Conservation (phyloP, 2,888 invertebrate species). For the Microctonus hyperodae region DNA sequence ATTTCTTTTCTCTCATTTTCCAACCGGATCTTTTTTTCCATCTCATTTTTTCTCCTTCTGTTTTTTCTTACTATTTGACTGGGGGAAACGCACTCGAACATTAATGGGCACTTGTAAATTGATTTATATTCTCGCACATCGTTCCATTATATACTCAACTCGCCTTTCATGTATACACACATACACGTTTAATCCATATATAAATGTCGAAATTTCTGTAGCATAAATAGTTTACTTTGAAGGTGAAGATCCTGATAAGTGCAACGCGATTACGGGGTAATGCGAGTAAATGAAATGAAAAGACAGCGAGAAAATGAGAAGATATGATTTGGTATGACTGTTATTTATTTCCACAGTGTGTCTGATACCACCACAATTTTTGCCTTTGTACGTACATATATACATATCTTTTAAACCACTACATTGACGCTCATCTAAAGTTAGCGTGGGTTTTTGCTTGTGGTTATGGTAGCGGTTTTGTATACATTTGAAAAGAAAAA, state of each 20-base stretch:
- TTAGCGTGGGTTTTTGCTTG: neutral
- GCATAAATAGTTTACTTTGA: neutral
- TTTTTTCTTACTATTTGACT: neutral
- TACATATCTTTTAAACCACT: neutral
- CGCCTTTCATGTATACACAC: neutral
- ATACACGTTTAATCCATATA: constrained; percentile 10
- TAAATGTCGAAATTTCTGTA: neutral
- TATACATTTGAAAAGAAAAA: neutral
- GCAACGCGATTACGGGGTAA: neutral
- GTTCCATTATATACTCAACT: neutral
- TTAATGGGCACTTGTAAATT: constrained; percentile 14
- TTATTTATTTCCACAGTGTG: neutral
- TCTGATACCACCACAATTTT: too few relatives aligned
- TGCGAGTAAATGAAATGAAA: neutral
- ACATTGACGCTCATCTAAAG: neutral
- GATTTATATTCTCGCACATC: constrained; percentile 3
- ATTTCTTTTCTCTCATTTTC: neutral
- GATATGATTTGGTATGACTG: neutral
- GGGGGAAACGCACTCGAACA: constrained; percentile 13
- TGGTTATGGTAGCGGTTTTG: neutral
- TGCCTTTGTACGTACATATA: neutral
- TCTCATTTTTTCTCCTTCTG: neutral
- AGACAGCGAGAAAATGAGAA: neutral
- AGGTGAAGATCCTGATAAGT: neutral
- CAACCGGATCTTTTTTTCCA: neutral